These are phyloP conservation scores for Nymphicus hollandicus DNA, from an alignment of 2,113 vertebrate genomes.

Conservation along the genomic window DNA sequence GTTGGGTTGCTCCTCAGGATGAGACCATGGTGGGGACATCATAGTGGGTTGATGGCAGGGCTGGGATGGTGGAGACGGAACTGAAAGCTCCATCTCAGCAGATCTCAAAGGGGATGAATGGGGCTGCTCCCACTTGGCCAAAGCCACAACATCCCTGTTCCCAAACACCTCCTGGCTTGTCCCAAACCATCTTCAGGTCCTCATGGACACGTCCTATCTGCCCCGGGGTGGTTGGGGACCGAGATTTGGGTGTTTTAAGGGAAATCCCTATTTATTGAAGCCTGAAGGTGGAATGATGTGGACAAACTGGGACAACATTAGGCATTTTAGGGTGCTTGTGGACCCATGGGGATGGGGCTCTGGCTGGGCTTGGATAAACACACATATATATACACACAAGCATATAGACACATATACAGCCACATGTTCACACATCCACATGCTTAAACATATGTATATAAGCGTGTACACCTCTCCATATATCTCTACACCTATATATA, in stretches of 20 bases:
- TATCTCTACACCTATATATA: background rate
- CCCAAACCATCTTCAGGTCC: background rate
- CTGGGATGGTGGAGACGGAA: background rate
- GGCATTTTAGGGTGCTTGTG: background rate
- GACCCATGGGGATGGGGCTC: rapidly evolving
- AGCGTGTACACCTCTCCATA: too few relatives aligned
- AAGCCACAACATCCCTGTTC: background rate
- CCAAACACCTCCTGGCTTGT: background rate
- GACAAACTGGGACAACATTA: rapidly evolving
- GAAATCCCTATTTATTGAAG: background rate
- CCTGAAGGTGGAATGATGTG: rapidly evolving
- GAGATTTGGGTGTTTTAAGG: background rate
- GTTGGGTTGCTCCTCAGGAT: background rate
- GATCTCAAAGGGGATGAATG: background rate
- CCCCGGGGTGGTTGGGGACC: background rate
- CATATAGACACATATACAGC: background rate
- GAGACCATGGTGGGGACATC: rapidly evolving
- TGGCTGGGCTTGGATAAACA: background rate
- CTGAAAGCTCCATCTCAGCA: slow-evolving; percentile 19
- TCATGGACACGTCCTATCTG: background rate
- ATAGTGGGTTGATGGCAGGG: background rate
- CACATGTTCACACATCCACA: background rate
- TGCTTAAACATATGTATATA: too few relatives aligned
- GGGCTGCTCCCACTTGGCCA: background rate
- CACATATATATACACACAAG: rapidly evolving